Evolutionary conservation across 1,140 invertebrate species (phyloP), one percentile per base, ranked within the genome.

Genomic region (Atta texana): DNA sequence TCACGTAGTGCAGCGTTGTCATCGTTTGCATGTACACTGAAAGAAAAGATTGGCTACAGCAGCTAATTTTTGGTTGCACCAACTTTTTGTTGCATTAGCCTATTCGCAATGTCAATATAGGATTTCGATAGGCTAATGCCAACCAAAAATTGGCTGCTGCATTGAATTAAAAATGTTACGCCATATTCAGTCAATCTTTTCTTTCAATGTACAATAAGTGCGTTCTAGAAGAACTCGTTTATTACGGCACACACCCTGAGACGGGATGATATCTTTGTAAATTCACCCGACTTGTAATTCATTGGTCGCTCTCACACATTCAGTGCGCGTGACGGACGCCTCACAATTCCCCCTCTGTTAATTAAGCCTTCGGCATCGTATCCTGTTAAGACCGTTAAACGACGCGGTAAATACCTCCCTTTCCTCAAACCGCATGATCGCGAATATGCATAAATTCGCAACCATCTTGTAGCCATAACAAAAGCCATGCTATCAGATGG

Each of bases 1-100:
- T 88, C 80, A 85, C 72, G 80, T 71, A 71, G 64, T 85, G 87
- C 61, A 88, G 44, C 69, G 55, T 84, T 31, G 87, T 71, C 85
- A 57, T 87, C 76, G 63, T 81, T 87, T 64, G 66, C 74, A 68
- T 34, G 5, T 34, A 34, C 31, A 34, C 31, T 34, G 31, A 34
- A 34, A 34, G 5, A 34, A 34, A 34, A 34, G 31, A 34, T 34
- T 34, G 6, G 31, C 31, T 34, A 0, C 31, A 5, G 31, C 31
- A 6, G 31, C 31, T 2, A 28, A 28, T 2, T 28, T 28, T 28
- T 28, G 24, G 24, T 24, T 24, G 24, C 24, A 24, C 24, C 3
- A 31, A 31, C 28, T 31, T 31, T 31, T 31, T 31, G 3, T 31
- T 31, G 31, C 31, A 31, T 3, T 31, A 31, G 31, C 31, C 31